Conservation (phyloP, 2,888 invertebrate species). For the Venustoraphidia nigricollis region DNA sequence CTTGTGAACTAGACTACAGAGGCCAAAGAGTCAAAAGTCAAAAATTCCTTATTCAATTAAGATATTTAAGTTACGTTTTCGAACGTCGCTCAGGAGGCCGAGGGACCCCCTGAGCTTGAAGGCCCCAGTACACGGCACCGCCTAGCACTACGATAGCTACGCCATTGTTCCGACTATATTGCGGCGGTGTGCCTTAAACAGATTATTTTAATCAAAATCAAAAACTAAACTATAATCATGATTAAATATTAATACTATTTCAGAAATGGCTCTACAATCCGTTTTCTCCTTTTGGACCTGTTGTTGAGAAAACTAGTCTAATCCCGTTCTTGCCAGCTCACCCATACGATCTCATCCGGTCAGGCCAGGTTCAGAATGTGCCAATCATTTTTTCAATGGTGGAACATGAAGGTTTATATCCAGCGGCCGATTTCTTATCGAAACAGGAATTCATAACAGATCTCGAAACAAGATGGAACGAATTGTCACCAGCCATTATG, state of each 20-base stretch:
- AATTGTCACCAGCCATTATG: conserved; percentile 23
- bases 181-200: not conserved
- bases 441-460: conserved; percentile 5
- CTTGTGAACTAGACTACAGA: no score
- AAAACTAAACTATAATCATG: not conserved
- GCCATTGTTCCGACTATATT: no score
- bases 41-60: no score
- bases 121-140: no score
- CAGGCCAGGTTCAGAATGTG: conserved; percentile 42
- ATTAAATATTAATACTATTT: not conserved
- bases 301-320: conserved; percentile 39
- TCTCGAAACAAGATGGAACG: conserved; percentile 22
- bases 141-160: no score
- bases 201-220: no score
- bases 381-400: conserved; percentile 57
- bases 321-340: conserved; percentile 49
- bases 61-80: no score
- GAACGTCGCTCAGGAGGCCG: no score
- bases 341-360: conserved; percentile 43
- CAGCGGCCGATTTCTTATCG: conserved; percentile 25
- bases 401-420: conserved; percentile 58
- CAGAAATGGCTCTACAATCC: conserved; percentile 46
- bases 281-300: conserved; percentile 58
- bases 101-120: no score
- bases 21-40: no score